Conservation (phyloP, 2,797 vertebrate genomes). For the Sciaenops ocellatus region DNA sequence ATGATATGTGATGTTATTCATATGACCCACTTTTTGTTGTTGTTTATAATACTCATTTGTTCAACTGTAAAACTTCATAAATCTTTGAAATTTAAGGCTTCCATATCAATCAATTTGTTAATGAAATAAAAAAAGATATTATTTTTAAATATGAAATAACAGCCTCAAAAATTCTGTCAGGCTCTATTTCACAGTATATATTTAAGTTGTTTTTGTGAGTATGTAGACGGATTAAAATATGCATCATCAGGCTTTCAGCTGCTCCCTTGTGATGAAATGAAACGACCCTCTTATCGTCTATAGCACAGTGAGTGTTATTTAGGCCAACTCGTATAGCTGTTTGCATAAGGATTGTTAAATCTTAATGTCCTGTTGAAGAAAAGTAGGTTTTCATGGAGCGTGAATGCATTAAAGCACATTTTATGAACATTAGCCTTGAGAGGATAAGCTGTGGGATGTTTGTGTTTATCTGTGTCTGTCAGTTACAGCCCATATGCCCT, state of each 20-base stretch:
- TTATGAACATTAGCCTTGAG: constrained; percentile 56
- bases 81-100: background rate
- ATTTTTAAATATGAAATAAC: background rate
- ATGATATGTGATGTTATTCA: background rate
- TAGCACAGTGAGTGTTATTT: constrained; percentile 44
- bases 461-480: constrained; percentile 44
- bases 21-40: background rate
- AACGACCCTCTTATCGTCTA: background rate
- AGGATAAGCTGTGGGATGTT: constrained; percentile 48
- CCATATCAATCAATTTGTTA: background rate
- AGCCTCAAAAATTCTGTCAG: background rate
- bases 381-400: constrained; percentile 57
- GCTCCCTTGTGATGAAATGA: constrained; percentile 23
- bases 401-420: constrained; percentile 41
- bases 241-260: constrained; percentile 31
- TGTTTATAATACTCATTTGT: background rate
- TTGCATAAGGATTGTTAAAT: constrained; percentile 57
- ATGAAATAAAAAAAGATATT: background rate
- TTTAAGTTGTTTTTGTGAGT: background rate
- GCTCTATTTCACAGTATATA: background rate
- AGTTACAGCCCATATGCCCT: constrained; percentile 33
- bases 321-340: constrained; percentile 64
- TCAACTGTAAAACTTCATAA: too few relatives aligned
- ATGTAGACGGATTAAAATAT: constrained; percentile 27
- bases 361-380: constrained; percentile 48